Percentiles rank a stretch among this genome's conserved stretches.
Evolutionary conservation across 1,140 invertebrate genomes (phyloP).

Genomic region (Nautilus pompilius): DNA sequence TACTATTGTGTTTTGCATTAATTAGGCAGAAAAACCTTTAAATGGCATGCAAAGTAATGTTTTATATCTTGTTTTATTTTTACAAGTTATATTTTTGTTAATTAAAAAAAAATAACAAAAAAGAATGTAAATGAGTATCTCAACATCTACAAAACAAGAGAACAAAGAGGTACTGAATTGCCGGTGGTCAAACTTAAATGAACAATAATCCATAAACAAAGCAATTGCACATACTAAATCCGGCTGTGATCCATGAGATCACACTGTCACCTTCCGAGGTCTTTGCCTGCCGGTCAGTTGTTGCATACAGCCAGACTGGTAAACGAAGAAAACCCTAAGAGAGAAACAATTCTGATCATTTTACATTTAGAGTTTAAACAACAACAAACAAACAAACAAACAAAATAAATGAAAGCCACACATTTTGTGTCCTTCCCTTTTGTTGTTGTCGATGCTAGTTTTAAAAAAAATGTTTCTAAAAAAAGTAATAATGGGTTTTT

Average conservation of each 20-base stretch:
- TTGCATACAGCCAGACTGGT: constrained; percentile 34
- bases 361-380: too few species aligned
- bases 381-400: not conserved
- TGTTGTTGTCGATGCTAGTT: not conserved
- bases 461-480: not conserved
- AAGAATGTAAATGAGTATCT: too few species aligned
- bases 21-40: too few species aligned
- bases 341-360: not conserved
- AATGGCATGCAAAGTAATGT: too few species aligned
- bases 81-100: too few species aligned
- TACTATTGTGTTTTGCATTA: too few species aligned
- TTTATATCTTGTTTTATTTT: too few species aligned
- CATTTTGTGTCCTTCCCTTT: not conserved
- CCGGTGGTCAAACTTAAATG: constrained; percentile 1
- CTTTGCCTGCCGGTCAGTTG: constrained; percentile 8
- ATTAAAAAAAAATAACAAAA: too few species aligned
- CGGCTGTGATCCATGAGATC: constrained; percentile 15
- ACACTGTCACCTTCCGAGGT: not conserved
- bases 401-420: not conserved
- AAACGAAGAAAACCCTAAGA: constrained; percentile 36
- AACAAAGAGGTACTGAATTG: not conserved
- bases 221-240: not conserved
- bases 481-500: not conserved
- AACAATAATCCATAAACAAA: constrained; percentile 1
- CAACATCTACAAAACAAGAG: not conserved